Conservation (phyloP, 2,888 invertebrate genomes). For the Eupithecia abbreviata region DNA sequence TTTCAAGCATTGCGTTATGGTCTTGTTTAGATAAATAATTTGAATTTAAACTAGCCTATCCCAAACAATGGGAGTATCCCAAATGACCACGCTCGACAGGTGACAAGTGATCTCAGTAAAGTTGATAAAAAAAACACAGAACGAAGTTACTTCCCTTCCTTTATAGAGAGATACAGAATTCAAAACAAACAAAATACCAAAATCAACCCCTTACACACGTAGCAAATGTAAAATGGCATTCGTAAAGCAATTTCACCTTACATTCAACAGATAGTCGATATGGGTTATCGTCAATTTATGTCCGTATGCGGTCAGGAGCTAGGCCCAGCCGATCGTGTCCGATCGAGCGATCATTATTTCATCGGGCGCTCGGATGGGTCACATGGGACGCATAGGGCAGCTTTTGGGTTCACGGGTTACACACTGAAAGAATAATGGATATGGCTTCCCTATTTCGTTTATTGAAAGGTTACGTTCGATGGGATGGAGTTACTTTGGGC, state of each 20-base stretch:
- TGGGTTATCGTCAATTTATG: constrained; percentile 65
- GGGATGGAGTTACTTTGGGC: constrained; percentile 44
- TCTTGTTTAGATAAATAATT: too few species aligned
- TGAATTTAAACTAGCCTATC: too few species aligned
- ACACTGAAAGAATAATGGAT: constrained; percentile 56
- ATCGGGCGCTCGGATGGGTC: constrained; percentile 63
- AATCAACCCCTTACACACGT: constrained; percentile 28
- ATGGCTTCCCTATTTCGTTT: constrained; percentile 53
- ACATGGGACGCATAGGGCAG: constrained; percentile 66
- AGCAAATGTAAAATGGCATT: constrained; percentile 39
- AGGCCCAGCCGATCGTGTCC: constrained; percentile 42
- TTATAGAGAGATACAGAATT: background rate
- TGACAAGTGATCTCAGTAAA: background rate
- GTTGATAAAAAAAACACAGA: background rate
- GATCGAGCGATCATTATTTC: constrained; percentile 71
- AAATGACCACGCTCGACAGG: background rate
- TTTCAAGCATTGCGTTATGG: too few species aligned
- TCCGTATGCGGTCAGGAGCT: constrained; percentile 49
- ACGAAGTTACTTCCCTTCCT: background rate
- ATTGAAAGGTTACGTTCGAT: constrained; percentile 54
- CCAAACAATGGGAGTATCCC: background rate
- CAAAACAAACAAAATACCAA: background rate
- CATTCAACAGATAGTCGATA: constrained; percentile 71
- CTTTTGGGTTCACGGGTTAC: constrained; percentile 54
- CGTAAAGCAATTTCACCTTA: constrained; percentile 47